phyloP scores from a whole-genome alignment of 2,797 vertebrate species.

The Neosilurus mollespiculum region DNA sequence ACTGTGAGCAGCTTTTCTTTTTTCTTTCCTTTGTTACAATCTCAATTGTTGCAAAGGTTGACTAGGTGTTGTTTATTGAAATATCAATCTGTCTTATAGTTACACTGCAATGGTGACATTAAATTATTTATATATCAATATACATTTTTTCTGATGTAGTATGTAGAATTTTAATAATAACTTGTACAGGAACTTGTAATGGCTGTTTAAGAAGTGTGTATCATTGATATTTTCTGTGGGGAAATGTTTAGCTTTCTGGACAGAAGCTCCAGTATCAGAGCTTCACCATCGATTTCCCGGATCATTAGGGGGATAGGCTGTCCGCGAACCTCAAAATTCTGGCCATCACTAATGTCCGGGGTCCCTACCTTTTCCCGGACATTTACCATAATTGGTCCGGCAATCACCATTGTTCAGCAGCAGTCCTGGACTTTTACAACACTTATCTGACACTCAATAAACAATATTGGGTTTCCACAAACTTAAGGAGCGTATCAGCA shows the following conservation, averaged over 20 bases:
- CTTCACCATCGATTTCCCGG: not conserved
- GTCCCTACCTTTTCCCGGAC: too few species aligned
- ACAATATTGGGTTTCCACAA: too few species aligned
- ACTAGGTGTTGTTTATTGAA: not conserved
- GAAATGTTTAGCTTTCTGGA: not conserved
- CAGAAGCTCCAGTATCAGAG: not conserved
- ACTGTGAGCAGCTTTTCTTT: too few species aligned
- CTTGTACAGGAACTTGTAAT: not conserved
- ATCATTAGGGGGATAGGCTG: too few species aligned
- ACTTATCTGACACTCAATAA: too few species aligned
- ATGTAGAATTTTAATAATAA: not conserved
- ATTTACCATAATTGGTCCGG: too few species aligned
- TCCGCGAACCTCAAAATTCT: too few species aligned
- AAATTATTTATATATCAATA: not conserved
- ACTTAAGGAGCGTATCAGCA: too few species aligned
- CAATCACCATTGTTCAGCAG: too few species aligned
- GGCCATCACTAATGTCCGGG: too few species aligned
- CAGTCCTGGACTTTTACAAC: too few species aligned
- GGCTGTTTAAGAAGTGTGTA: not conserved
- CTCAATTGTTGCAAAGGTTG: not conserved
- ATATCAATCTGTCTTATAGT: not conserved
- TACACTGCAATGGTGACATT: not conserved
- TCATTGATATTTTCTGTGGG: not conserved
- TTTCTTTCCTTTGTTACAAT: too few species aligned
- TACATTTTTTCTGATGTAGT: not conserved